Evolutionary conservation across 2,113 vertebrate species (phyloP).

Genomic region (Bagarius yarrelli): DNA sequence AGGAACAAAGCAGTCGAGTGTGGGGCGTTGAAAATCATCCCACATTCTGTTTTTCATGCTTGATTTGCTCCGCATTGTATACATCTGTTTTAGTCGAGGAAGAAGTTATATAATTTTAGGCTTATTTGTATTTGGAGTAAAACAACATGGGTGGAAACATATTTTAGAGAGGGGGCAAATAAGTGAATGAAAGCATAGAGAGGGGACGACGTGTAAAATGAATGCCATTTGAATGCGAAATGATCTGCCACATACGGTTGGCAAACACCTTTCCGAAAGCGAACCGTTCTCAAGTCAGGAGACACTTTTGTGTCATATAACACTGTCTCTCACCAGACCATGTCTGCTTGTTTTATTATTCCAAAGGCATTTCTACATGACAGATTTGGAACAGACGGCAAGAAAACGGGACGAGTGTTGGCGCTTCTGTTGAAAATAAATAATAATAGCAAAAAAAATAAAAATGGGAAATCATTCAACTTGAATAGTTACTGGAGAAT

Average conservation of each 20-base stretch:
- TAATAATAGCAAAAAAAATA: background rate
- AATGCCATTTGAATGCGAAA: conserved; percentile 2
- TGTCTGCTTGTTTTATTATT: background rate
- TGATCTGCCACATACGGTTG: background rate
- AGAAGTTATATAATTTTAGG: conserved; percentile 35
- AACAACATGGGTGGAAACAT: background rate
- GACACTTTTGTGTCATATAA: background rate
- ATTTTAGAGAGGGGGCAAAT: background rate
- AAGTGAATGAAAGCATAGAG: conserved; percentile 1
- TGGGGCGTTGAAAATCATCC: conserved; percentile 27
- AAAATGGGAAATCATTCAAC: conserved; percentile 41
- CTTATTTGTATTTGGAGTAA: conserved; percentile 46
- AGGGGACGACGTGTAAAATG: background rate
- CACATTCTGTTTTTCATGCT: conserved; percentile 39
- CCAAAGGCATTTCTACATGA: background rate
- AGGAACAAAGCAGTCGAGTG: conserved; percentile 39
- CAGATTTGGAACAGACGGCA: conserved; percentile 17
- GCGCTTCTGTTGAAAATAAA: background rate
- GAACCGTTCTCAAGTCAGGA: conserved; percentile 3
- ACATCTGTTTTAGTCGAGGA: conserved; percentile 45
- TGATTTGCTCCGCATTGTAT: conserved; percentile 40
- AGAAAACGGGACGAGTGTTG: background rate
- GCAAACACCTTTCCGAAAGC: background rate
- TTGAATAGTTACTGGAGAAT: conserved; percentile 11
- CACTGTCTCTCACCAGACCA: background rate